phyloP scores from a whole-genome alignment of 1,140 invertebrate species.

The Lamellibrachia luymesi region DNA sequence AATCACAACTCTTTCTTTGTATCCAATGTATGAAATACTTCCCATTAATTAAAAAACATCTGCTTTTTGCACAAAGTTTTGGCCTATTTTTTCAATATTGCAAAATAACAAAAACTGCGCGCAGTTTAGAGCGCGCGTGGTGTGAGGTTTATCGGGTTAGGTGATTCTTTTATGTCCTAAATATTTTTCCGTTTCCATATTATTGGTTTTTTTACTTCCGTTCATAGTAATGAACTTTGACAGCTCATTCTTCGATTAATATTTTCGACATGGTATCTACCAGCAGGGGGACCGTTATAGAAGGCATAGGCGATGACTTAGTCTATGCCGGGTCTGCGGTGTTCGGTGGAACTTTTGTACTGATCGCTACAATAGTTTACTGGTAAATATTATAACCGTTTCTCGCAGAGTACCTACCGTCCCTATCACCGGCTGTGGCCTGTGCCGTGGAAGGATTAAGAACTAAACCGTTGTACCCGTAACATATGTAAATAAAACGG shows the following conservation, averaged over 20 bases:
- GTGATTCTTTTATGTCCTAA: background rate
- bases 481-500: background rate
- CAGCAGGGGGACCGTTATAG: conserved; percentile 10
- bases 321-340: background rate
- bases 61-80: too few relatives aligned
- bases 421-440: background rate
- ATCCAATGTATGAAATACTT: too few relatives aligned
- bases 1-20: too few relatives aligned
- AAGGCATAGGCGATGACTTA: conserved; percentile 16
- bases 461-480: background rate
- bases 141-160: background rate
- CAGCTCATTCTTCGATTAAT: background rate
- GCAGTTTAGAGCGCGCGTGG: background rate
- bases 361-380: conserved; percentile 1
- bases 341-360: background rate
- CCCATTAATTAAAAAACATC: too few relatives aligned
- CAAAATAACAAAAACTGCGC: too few relatives aligned
- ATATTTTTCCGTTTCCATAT: background rate
- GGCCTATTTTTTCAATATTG: too few relatives aligned
- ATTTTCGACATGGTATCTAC: conserved; percentile 1
- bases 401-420: background rate
- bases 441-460: background rate
- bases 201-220: background rate
- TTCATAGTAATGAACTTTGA: background rate
- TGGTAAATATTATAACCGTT: background rate